phyloP scores from a whole-genome alignment of 2,113 vertebrate species.

The Stomatorhinus ivindoensis region DNA sequence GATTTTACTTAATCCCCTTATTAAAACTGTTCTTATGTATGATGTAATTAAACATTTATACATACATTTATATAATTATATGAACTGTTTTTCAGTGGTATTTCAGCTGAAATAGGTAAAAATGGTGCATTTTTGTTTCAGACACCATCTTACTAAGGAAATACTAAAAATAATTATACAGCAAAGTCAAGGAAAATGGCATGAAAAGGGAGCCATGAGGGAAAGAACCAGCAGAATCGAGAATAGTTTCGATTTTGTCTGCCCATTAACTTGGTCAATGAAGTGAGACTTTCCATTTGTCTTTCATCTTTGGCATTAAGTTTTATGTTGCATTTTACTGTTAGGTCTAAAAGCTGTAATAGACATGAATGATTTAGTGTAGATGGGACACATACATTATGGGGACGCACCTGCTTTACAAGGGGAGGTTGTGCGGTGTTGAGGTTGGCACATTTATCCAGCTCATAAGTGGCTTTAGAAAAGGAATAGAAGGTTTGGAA shows the following conservation, averaged over 20 bases:
- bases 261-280: slow-evolving; percentile 47
- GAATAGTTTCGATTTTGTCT: slow-evolving; percentile 36
- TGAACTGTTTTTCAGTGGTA: neutral
- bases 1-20: neutral
- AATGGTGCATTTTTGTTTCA: neutral
- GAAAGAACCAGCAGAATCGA: slow-evolving; percentile 45
- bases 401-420: neutral
- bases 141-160: neutral
- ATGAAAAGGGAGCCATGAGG: slow-evolving; percentile 40
- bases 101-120: slow-evolving; percentile 16
- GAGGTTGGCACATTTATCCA: neutral
- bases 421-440: neutral
- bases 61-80: neutral
- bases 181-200: slow-evolving; percentile 17
- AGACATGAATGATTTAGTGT: slow-evolving; percentile 7
- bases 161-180: slow-evolving; percentile 11
- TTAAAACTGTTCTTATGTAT: neutral
- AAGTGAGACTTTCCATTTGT: slow-evolving; percentile 48
- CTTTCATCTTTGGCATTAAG: slow-evolving; percentile 20
- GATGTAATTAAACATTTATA: neutral
- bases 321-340: slow-evolving; percentile 32
- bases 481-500: neutral
- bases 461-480: neutral
- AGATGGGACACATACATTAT: neutral
- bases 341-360: slow-evolving; percentile 6